Percentiles rank a stretch among this genome's conserved stretches.
Evolutionary conservation across 2,888 invertebrate genomes (phyloP).

Genomic region (Agonopterix heracliana): DNA sequence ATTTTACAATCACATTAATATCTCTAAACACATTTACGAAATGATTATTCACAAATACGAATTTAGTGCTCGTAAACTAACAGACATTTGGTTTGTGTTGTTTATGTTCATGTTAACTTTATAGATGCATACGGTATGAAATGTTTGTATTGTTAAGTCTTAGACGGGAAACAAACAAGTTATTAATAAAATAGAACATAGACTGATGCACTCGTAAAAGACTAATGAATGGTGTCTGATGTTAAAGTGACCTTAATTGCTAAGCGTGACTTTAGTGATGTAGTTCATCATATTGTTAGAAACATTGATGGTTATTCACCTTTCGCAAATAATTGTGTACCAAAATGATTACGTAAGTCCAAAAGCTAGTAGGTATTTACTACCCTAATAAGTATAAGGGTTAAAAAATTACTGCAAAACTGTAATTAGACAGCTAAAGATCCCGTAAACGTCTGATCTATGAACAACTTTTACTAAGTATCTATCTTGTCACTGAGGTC

Average conservation of each 20-base stretch:
- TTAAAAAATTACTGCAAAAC: too few species aligned
- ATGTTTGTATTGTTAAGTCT: not conserved
- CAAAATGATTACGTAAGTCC: too few species aligned
- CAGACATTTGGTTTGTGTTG: not conserved
- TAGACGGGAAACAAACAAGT: not conserved
- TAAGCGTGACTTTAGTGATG: conserved; percentile 39
- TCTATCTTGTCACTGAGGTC: too few species aligned
- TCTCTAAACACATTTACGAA: not conserved
- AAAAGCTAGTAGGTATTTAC: too few species aligned
- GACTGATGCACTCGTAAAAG: conserved; percentile 22
- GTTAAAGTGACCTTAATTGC: conserved; percentile 61
- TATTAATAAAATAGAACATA: conserved; percentile 4
- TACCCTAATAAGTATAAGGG: too few species aligned
- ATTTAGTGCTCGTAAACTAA: conserved; percentile 1
- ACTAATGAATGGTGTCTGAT: not conserved
- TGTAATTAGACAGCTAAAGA: too few species aligned
- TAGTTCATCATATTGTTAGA: conserved; percentile 30
- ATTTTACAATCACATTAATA: too few species aligned
- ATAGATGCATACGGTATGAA: conserved; percentile 1
- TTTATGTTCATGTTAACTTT: not conserved
- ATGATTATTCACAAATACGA: not conserved
- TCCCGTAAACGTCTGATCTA: too few species aligned
- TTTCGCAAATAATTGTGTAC: not conserved
- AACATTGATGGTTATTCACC: conserved; percentile 2
- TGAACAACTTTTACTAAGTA: too few species aligned